A percentile compares a stretch with the other conserved stretches of the same genome.
phyloP scores from a whole-genome alignment of 2,113 vertebrate species.

The Siphamia tubifer region DNA sequence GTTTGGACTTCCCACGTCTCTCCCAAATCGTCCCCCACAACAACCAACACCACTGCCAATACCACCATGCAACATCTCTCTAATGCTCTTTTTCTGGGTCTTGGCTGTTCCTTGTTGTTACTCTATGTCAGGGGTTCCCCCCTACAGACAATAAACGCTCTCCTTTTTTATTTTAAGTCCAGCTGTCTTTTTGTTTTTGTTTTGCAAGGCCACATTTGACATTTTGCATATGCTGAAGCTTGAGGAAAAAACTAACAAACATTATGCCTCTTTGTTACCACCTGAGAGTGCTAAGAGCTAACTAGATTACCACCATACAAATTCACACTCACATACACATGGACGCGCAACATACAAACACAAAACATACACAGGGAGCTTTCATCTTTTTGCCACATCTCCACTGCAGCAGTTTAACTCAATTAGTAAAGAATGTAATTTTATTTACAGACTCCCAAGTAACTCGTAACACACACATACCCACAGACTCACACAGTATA shows the following conservation, averaged over 20 bases:
- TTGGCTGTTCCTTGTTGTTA: conserved; percentile 35
- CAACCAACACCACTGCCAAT: not conserved
- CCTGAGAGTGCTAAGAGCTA: conserved; percentile 48
- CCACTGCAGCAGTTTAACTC: conserved; percentile 73
- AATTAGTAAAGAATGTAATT: conserved; percentile 81
- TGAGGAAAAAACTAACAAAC: not conserved
- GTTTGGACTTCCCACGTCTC: conserved; percentile 35
- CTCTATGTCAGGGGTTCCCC: conserved; percentile 17
- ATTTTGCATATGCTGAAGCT: conserved; percentile 13
- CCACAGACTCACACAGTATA: conserved; percentile 51
- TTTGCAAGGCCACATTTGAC: conserved; percentile 21
- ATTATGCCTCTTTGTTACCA: conserved; percentile 19
- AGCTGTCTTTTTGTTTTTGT: conserved; percentile 1
- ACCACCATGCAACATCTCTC: conserved; percentile 24
- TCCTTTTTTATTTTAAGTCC: not conserved
- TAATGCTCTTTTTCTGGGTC: conserved; percentile 49
- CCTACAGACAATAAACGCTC: conserved; percentile 11
- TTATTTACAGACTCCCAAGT: conserved; percentile 74
- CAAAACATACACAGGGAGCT: conserved; percentile 60
- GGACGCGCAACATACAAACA: conserved; percentile 10
- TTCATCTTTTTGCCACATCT: conserved; percentile 63
- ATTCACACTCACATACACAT: not conserved
- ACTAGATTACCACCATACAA: conserved; percentile 37
- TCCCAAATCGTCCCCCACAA: not conserved
- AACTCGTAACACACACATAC: conserved; percentile 59